These are phyloP conservation scores for Gnathonemus echidnorhynchus DNA, from an alignment of 2,113 vertebrate species.

Conservation along the genomic window DNA sequence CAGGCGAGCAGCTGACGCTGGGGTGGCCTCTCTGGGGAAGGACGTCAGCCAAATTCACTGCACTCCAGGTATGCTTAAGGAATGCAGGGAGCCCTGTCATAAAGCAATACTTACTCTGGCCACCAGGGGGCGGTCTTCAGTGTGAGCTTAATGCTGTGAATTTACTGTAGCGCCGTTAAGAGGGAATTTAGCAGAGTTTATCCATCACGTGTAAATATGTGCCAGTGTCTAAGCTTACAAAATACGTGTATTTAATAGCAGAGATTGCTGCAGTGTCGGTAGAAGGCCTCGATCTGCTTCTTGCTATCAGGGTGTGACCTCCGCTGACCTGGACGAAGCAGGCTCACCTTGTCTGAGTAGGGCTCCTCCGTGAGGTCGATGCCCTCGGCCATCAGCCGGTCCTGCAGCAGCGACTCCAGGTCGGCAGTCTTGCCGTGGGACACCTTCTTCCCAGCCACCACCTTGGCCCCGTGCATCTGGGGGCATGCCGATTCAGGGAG, in stretches of 20 bases:
- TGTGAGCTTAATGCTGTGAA: background rate
- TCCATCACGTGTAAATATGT: background rate
- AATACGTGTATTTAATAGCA: background rate
- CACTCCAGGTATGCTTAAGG: background rate
- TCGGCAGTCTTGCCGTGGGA: constrained; percentile 72
- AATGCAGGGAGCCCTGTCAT: background rate
- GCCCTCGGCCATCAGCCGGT: constrained; percentile 73
- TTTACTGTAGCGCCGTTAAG: background rate
- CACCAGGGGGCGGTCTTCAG: background rate
- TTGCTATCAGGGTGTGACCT: too few relatives aligned
- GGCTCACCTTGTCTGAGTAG: constrained; percentile 88
- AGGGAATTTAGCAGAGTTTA: background rate
- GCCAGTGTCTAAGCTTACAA: background rate
- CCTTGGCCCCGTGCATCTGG: constrained; percentile 74
- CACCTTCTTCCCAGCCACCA: constrained; percentile 69
- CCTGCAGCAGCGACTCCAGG: constrained; percentile 76
- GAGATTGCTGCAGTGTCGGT: background rate
- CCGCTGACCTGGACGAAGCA: too few relatives aligned
- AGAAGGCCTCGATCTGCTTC: background rate
- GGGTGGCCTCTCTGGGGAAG: background rate
- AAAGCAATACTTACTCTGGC: background rate
- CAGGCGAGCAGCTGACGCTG: background rate
- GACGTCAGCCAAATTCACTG: background rate
- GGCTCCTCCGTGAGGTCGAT: constrained; percentile 96
- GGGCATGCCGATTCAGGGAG: constrained; percentile 64